These are phyloP conservation scores for Thymelicus sylvestris DNA, from an alignment of 2,888 invertebrate species.

Conservation along the genomic window DNA sequence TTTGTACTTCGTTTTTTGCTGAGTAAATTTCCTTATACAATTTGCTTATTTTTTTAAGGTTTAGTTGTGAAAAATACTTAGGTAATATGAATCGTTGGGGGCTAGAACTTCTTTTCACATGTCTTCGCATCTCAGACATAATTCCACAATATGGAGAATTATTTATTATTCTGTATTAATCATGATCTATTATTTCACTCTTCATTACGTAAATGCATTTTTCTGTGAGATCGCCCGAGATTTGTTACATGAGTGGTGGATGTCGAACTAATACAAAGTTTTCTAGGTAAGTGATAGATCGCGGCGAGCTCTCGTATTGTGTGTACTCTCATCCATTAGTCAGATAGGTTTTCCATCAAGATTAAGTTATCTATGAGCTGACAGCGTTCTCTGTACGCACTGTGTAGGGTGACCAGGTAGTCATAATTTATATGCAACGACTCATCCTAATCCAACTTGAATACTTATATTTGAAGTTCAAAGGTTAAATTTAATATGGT, in stretches of 20 bases:
- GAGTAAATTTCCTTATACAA: neutral
- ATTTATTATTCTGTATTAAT: too few species aligned
- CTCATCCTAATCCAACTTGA: too few species aligned
- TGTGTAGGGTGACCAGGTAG: conserved; percentile 14
- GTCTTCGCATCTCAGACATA: too few species aligned
- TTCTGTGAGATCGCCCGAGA: neutral
- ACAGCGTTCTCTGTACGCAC: conserved; percentile 48
- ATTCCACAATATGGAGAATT: too few species aligned
- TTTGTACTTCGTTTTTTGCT: neutral
- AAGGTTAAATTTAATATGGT: too few species aligned
- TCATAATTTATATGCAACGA: neutral
- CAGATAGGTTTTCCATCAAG: conserved; percentile 72
- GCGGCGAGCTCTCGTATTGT: conserved; percentile 48
- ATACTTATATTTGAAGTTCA: too few species aligned
- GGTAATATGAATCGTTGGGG: too few species aligned
- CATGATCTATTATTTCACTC: neutral
- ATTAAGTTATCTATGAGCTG: conserved; percentile 63
- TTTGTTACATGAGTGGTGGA: neutral
- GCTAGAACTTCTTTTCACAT: too few species aligned
- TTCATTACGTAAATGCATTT: conserved; percentile 16
- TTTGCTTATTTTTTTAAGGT: neutral
- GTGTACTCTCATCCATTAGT: conserved; percentile 59
- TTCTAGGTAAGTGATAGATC: conserved; percentile 59
- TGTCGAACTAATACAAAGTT: conserved; percentile 41
- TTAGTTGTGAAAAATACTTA: too few species aligned